Evolutionary conservation across 2,888 invertebrate species (phyloP).

Genomic region (Stenoptilia bipunctidactyla): DNA sequence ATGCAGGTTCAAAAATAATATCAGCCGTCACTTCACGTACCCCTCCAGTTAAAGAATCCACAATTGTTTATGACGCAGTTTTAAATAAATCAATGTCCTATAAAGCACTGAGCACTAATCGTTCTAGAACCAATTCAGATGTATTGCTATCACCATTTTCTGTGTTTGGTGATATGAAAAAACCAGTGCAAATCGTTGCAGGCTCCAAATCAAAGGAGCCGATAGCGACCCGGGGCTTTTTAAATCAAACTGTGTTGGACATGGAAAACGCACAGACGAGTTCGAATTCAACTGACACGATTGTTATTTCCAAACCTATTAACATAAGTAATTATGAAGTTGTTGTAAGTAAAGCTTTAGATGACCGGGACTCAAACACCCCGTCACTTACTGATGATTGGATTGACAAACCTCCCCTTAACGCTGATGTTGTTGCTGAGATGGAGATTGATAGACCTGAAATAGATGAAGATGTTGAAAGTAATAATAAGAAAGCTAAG

Average conservation of each 20-base stretch:
- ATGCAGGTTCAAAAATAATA: constrained; percentile 14
- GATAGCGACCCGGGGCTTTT: constrained; percentile 35
- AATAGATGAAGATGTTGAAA: constrained; percentile 32
- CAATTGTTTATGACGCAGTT: constrained; percentile 35
- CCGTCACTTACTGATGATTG: constrained; percentile 46
- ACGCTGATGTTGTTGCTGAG: constrained; percentile 46
- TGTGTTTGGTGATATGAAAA: constrained; percentile 34
- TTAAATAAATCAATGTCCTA: constrained; percentile 31
- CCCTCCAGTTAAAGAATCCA: constrained; percentile 15
- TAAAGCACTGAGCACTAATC: constrained; percentile 5
- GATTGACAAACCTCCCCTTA: constrained; percentile 37
- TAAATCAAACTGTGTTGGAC: constrained; percentile 53
- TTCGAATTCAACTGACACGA: constrained; percentile 33
- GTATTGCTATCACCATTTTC: constrained; percentile 27
- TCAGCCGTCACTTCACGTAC: constrained; percentile 7
- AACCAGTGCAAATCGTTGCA: constrained; percentile 28
- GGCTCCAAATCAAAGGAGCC: constrained; percentile 20
- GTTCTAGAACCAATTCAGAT: constrained; percentile 18
- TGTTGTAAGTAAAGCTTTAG: constrained; percentile 28
- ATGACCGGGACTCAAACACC: constrained; percentile 34
- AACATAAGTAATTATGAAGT: constrained; percentile 33
- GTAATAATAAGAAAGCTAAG: constrained; percentile 44
- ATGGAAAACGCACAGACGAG: constrained; percentile 31
- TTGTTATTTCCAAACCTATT: constrained; percentile 39
- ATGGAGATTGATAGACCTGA: constrained; percentile 54